Percentiles rank a stretch among this genome's conserved stretches.
These are phyloP conservation scores for Drosophila yakuba DNA, from an alignment of 1,140 invertebrate genomes.

Conservation along the genomic window DNA sequence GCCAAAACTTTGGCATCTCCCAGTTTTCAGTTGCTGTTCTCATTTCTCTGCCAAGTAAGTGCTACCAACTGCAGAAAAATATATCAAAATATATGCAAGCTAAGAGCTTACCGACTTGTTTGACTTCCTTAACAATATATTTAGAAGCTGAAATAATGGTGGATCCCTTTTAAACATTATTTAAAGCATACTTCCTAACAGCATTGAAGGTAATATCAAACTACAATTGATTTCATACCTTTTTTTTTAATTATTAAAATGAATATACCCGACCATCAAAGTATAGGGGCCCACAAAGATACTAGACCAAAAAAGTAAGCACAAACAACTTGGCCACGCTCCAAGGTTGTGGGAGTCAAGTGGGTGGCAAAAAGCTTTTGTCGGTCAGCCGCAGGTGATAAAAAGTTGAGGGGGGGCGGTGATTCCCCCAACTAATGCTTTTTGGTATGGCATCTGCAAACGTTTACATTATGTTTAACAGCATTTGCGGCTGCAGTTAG, in stretches of 20 bases:
- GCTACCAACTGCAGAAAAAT: slow-evolving; percentile 22
- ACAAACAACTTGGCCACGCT: slow-evolving; percentile 49
- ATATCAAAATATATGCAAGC: not conserved
- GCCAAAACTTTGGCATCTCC: slow-evolving; percentile 64
- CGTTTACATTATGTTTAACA: slow-evolving; percentile 76
- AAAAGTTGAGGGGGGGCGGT: slow-evolving; percentile 48
- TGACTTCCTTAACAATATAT: not conserved
- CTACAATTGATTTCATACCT: no score
- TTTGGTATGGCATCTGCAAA: slow-evolving; percentile 50
- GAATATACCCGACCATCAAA: slow-evolving; percentile 8
- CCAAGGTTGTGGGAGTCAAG: slow-evolving; percentile 45
- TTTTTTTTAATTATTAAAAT: no score
- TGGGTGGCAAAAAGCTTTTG: slow-evolving; percentile 43
- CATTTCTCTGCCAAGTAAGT: slow-evolving; percentile 30
- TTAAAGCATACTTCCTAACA: no score
- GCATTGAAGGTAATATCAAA: no score
- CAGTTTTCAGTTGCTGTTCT: slow-evolving; percentile 32
- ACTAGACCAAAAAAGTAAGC: slow-evolving; percentile 24
- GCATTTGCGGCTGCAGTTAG: slow-evolving; percentile 51
- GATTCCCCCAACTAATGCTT: slow-evolving; percentile 7
- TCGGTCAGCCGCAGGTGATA: slow-evolving; percentile 67
- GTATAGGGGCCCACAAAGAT: slow-evolving; percentile 1
- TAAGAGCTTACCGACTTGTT: not conserved
- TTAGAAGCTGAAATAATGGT: not conserved
- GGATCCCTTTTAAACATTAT: not conserved